Conservation (phyloP, 2,888 invertebrate species). For the Melipona beecheii region DNA sequence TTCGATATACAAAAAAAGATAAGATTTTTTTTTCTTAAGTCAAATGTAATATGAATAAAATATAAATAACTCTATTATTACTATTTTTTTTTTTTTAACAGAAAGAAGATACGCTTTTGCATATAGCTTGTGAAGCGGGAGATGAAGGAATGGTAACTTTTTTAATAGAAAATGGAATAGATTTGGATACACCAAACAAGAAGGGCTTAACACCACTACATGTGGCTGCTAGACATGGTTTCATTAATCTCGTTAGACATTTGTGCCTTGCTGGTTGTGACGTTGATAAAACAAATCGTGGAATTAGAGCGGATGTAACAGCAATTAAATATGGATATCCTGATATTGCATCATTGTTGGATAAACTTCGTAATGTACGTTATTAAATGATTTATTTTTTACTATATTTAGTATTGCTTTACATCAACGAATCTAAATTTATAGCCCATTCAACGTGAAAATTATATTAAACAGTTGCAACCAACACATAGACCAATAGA, state of each 20-base stretch:
- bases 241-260: constrained; percentile 88
- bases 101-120: constrained; percentile 87
- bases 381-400: neutral
- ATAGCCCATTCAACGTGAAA: constrained; percentile 83
- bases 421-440: constrained; percentile 32
- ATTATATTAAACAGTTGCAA: constrained; percentile 87
- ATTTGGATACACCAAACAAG: constrained; percentile 87
- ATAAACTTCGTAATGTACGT: constrained; percentile 86
- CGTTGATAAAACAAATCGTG: constrained; percentile 88
- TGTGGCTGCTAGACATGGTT: constrained; percentile 89
- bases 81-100: constrained; percentile 75
- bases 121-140: constrained; percentile 85
- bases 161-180: constrained; percentile 81
- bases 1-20: neutral
- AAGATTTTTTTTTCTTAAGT: no score
- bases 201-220: constrained; percentile 88
- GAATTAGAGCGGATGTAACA: constrained; percentile 90
- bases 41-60: neutral
- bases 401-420: neutral
- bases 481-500: constrained; percentile 86
- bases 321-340: constrained; percentile 91
- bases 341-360: constrained; percentile 88
- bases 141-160: constrained; percentile 80
- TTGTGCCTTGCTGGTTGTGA: constrained; percentile 90
- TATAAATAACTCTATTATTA: constrained; percentile 27